Evolutionary conservation across 1,140 invertebrate genomes (phyloP).

Genomic region (Scylla paramamosain): DNA sequence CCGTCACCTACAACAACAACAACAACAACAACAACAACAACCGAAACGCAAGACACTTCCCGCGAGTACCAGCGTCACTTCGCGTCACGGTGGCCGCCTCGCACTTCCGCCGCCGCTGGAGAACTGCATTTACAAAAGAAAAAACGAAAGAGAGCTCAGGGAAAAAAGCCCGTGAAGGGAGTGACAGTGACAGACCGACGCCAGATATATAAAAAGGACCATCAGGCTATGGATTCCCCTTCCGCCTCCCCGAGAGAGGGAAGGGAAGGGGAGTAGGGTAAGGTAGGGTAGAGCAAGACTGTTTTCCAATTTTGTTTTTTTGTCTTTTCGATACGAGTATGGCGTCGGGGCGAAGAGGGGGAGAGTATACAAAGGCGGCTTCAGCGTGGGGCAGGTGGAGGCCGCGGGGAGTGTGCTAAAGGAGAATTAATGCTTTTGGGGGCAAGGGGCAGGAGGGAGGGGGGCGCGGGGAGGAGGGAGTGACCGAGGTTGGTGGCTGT

Average conservation of each 20-base stretch:
- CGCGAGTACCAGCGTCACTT: no score
- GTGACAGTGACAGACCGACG: not conserved
- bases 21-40: no score
- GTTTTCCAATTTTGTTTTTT: not conserved
- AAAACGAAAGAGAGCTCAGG: not conserved
- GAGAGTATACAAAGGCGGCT: conserved; percentile 41
- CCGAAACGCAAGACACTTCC: no score
- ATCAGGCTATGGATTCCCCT: not conserved
- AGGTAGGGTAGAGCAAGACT: not conserved
- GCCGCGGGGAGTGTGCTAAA: conserved; percentile 46
- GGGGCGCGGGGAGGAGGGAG: not conserved
- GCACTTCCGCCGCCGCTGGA: not conserved
- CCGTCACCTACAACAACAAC: no score
- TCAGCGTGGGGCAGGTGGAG: conserved; percentile 39
- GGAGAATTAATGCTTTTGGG: conserved; percentile 63
- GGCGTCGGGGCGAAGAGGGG: no score
- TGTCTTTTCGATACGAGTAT: not conserved
- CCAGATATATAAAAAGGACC: not conserved
- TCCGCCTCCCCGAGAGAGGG: not conserved
- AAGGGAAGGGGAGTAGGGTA: not conserved
- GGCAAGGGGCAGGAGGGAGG: not conserved
- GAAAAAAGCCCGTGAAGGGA: not conserved
- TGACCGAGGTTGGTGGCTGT: conserved; percentile 69
- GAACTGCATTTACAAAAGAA: not conserved
- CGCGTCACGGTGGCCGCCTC: no score